Base-by-base conservation (phyloP, 2,113 vertebrate genomes). In the Dermatemys mawii region DNA sequence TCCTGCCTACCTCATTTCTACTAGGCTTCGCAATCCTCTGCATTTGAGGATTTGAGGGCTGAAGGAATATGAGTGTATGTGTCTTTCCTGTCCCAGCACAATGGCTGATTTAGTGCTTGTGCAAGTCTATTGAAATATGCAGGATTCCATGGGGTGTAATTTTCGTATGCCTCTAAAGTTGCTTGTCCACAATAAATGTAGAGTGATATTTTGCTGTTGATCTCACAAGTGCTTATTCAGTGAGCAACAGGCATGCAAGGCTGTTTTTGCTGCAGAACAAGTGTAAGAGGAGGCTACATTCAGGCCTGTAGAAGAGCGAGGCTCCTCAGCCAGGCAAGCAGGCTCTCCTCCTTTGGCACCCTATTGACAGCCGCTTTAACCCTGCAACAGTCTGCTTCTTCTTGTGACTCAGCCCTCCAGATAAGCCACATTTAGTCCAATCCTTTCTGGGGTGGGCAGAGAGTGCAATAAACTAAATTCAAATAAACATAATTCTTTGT, bases 111-210 rank as follows among this genome's bases (percentile, higher is more conserved):
- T 75, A 75, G 10, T 24, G 9, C 41, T 41, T 75, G 22, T 75
- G 38, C 22, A 41, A 27, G 26, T 6, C 70, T 44, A 5, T 75
- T 44, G 92, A 63, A 81, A 81, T 17, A 4, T 78, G 60, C 32
- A 44, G 12, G 6, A 32, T 87, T 70, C 51, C 0, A 0, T 0
- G 0, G 5, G 41, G 1, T 78, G 9, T 6, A 80, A 1, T 55
- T 92, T 94, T 82, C 3, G 3, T 41, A 75, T 75, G 9, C 38
- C 22, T 44, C 11, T 44, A 75, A 44, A 75, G 38, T 24, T 75
- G 38, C 38, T 75, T 75, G n/a, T 75, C 70, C 21, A 44, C 19
- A 44, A 75, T 11, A 22, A 75, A 44, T 75, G 70, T 75, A 24
- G 70, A 75, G 70, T 44, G 70, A 44, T 26, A 75, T 41, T 75